Base-by-base conservation (phyloP, 2,113 vertebrate genomes). In the Heterocephalus glaber region DNA sequence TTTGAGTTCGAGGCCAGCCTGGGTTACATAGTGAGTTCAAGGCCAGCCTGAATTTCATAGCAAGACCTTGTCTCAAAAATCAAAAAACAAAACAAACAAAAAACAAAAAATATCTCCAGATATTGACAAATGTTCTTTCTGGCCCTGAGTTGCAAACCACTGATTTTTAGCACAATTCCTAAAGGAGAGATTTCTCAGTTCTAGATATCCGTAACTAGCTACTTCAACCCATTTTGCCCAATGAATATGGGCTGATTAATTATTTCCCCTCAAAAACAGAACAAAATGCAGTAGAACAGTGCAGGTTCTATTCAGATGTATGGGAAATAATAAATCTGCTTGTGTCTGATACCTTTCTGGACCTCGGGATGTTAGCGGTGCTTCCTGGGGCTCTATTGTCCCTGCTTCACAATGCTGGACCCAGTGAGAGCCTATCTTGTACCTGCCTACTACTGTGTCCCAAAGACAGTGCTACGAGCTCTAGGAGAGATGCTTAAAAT, bases 401-500 rank as follows among this genome's bases (percentile, higher is more conserved):
- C 44, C 33, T 3, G 5, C 33, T 49, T 85, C 44, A 68, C 24
- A 68, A 2, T 41, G 13, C 65, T 41, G 20, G 72, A 54, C 52
- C 44, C 80, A 83, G 35, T 35, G 80, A 92, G 38, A 58, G 41
- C 28, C 17, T 35, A 72, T 28, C 65, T 14, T 76, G 28, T 24
- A 56, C 47, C 35, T 77, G 60, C 13, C 61, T 65, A 4, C 52
- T 47, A 52, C 38, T 63, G 13, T 54, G 63, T 88, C 58, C 65
- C 47, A 61, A 83, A 92, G 72, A 89, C 86, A 81, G 92, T 66
- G 8, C 10, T 35, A 49, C 12, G 24, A 87, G 38, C 88, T 86
- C 66, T 65, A 56, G n/a, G 77, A 90, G 44, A 92, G 70, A n/a
- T 70, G n/a, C 16, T 89, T 65, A 80, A 88, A 92, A 56, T 38